Evolutionary conservation across 2,113 vertebrate genomes (phyloP).

Genomic region (Orientallactaga bullata): DNA sequence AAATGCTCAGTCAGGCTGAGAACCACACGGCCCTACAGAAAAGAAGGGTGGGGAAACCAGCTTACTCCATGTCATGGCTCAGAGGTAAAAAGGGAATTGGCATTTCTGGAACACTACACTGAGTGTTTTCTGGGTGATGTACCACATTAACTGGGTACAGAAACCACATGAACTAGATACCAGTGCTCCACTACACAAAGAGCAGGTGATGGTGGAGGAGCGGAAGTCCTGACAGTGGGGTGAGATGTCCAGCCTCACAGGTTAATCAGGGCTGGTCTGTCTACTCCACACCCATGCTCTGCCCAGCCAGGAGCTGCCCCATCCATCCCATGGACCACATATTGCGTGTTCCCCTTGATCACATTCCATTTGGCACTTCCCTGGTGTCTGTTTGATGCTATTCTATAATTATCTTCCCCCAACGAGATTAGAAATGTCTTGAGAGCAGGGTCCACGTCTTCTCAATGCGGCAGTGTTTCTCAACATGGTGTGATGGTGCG

Average conservation of each 20-base stretch:
- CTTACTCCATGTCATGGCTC: accelerated
- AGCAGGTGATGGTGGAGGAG: too few relatives aligned
- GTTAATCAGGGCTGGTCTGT: background rate
- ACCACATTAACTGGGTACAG: background rate
- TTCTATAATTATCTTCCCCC: slow-evolving; percentile 76
- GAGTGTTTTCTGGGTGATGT: background rate
- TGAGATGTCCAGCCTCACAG: too few relatives aligned
- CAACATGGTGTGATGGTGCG: background rate
- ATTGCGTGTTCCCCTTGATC: background rate
- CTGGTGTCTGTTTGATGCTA: slow-evolving; percentile 63
- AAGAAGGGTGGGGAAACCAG: accelerated
- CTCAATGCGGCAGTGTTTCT: background rate
- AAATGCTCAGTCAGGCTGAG: background rate
- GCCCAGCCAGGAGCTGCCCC: background rate
- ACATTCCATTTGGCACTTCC: slow-evolving; percentile 51
- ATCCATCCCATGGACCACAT: background rate
- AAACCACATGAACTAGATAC: background rate
- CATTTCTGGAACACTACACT: background rate
- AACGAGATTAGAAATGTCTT: slow-evolving; percentile 73
- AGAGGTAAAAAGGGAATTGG: background rate
- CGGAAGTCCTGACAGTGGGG: background rate
- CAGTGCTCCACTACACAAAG: background rate
- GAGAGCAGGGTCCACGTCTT: slow-evolving; percentile 65
- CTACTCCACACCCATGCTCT: background rate
- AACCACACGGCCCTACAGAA: accelerated